These are phyloP conservation scores for Poeciliopsis paucimaculata DNA, from an alignment of 2,797 vertebrate genomes.

Conservation along the genomic window DNA sequence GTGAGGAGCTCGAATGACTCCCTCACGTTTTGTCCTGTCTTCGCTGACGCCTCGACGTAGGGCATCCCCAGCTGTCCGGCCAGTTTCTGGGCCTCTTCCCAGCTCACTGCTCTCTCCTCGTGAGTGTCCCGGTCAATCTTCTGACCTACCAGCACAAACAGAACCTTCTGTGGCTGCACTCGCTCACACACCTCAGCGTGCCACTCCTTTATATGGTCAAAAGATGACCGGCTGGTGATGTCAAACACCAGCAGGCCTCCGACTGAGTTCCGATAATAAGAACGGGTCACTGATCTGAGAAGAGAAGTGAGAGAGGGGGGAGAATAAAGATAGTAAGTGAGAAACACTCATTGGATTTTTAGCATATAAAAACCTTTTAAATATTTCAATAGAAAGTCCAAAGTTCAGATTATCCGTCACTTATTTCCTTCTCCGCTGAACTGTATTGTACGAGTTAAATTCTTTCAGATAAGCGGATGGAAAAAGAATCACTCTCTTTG, in stretches of 20 bases:
- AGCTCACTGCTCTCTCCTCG: constrained; percentile 72
- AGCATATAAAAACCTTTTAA: constrained; percentile 1
- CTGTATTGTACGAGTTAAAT: constrained; percentile 24
- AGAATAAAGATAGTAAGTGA: background rate
- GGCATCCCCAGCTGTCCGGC: constrained; percentile 75
- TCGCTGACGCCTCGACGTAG: constrained; percentile 86
- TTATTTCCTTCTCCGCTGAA: constrained; percentile 34
- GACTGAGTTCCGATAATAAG: constrained; percentile 87
- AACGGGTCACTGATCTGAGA: constrained; percentile 87
- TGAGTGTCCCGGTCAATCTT: constrained; percentile 80
- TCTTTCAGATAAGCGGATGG: constrained; percentile 49
- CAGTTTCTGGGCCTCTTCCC: constrained; percentile 81
- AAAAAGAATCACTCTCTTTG: constrained; percentile 29
- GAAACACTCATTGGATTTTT: constrained; percentile 5
- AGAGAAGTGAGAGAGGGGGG: background rate
- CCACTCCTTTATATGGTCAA: constrained; percentile 83
- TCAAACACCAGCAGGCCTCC: constrained; percentile 88
- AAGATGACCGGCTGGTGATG: constrained; percentile 84
- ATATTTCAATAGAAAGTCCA: constrained; percentile 5
- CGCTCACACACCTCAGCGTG: constrained; percentile 83
- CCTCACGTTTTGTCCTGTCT: constrained; percentile 80
- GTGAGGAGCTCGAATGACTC: constrained; percentile 81
- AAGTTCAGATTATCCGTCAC: constrained; percentile 23
- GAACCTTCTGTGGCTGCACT: constrained; percentile 75
- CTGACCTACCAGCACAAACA: constrained; percentile 86